These are phyloP conservation scores for Strigops habroptila DNA, from an alignment of 2,113 vertebrate species.

Conservation along the genomic window DNA sequence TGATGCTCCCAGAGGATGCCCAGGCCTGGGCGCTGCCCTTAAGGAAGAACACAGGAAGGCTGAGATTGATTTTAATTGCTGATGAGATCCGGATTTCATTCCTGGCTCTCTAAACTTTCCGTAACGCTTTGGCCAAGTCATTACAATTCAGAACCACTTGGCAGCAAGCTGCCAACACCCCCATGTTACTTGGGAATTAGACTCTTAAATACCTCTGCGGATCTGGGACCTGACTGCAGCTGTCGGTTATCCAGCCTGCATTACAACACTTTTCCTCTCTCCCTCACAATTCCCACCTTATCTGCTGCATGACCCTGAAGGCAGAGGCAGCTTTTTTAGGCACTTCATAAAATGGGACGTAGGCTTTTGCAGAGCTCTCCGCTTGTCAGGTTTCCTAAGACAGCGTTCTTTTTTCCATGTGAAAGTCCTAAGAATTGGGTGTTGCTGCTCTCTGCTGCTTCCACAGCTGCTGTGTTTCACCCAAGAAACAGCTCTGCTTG, in stretches of 20 bases:
- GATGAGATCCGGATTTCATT: not conserved
- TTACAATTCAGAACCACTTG: not conserved
- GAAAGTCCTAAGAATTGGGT: not conserved
- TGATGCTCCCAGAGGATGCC: not conserved
- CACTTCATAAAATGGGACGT: not conserved
- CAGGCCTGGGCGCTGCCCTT: not conserved
- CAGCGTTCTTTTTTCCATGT: not conserved
- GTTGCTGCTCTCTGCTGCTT: not conserved
- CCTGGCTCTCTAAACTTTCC: constrained; percentile 27
- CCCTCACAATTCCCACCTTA: not conserved
- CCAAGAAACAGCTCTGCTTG: not conserved
- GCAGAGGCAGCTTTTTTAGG: not conserved
- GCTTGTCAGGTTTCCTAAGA: not conserved
- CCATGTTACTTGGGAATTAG: not conserved
- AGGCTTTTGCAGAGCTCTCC: not conserved
- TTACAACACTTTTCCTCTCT: not conserved
- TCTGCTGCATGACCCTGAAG: not conserved
- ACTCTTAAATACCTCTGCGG: not conserved
- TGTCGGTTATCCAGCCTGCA: not conserved
- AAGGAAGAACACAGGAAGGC: not conserved
- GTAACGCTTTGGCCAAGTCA: not conserved
- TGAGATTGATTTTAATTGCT: constrained; percentile 4
- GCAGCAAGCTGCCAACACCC: not conserved
- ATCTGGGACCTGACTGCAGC: not conserved
- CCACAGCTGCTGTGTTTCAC: not conserved